Percentiles rank a stretch among this genome's conserved stretches.
Conservation (phyloP, 1,140 invertebrate genomes). For the Magallana angulata region DNA sequence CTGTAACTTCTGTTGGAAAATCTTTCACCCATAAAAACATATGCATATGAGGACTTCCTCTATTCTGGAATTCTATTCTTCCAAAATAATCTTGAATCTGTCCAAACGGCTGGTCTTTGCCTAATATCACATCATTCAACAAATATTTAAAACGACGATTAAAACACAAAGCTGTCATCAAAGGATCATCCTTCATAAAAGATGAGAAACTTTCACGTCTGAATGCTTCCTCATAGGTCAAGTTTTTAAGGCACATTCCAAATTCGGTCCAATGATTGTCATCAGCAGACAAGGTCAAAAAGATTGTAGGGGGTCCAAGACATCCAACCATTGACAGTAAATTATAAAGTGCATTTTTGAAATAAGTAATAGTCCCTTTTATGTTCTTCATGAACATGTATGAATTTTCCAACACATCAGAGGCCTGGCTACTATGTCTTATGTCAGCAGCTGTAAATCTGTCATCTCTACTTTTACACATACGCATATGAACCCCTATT, state of each 20-base stretch:
- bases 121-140: slow-evolving; percentile 54
- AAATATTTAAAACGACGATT: slow-evolving; percentile 53
- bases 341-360: slow-evolving; percentile 45
- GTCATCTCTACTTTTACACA: background rate
- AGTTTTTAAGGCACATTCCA: slow-evolving; percentile 47
- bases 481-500: slow-evolving; percentile 53
- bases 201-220: background rate
- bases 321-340: slow-evolving; percentile 44
- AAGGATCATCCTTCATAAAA: slow-evolving; percentile 23
- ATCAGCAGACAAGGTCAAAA: slow-evolving; percentile 57
- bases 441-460: slow-evolving; percentile 30
- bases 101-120: slow-evolving; percentile 47
- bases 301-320: slow-evolving; percentile 54
- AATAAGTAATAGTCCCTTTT: slow-evolving; percentile 49
- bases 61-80: slow-evolving; percentile 57
- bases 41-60: slow-evolving; percentile 60
- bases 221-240: slow-evolving; percentile 12
- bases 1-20: slow-evolving; percentile 44
- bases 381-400: slow-evolving; percentile 60
- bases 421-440: background rate
- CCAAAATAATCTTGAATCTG: slow-evolving; percentile 58
- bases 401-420: slow-evolving; percentile 36
- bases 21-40: slow-evolving; percentile 57
- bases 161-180: slow-evolving; percentile 56
- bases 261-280: slow-evolving; percentile 59